Percentiles rank a stretch among this genome's conserved stretches.
Evolutionary conservation across 2,113 vertebrate genomes (phyloP).

Genomic region (Platichthys flesus): DNA sequence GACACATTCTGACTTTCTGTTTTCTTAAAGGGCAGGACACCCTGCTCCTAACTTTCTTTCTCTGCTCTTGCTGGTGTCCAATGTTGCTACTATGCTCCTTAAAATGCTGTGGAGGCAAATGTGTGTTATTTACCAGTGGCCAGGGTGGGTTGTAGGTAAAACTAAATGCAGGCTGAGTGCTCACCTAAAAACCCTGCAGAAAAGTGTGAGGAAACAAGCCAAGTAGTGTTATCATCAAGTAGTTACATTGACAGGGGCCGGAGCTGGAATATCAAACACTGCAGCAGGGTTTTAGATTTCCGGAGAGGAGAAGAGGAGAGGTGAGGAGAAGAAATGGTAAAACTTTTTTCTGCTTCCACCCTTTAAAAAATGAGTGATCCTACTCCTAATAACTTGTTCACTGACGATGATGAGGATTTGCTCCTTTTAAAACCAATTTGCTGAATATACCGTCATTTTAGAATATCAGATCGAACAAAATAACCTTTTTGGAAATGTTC

Average conservation of each 20-base stretch:
- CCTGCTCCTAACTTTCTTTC: neutral
- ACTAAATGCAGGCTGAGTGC: constrained; percentile 34
- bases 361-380: neutral
- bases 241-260: constrained; percentile 20
- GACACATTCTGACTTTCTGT: constrained; percentile 45
- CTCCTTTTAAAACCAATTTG: neutral
- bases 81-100: constrained; percentile 19
- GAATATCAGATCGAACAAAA: neutral
- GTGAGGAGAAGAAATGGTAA: neutral
- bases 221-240: constrained; percentile 46
- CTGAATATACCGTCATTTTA: neutral
- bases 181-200: constrained; percentile 25
- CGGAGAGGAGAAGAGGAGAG: neutral
- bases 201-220: constrained; percentile 34
- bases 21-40: constrained; percentile 19
- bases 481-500: neutral
- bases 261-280: constrained; percentile 40
- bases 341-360: neutral
- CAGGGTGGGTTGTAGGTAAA: constrained; percentile 25
- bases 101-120: constrained; percentile 32
- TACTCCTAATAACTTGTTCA: neutral
- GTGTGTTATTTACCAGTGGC: constrained; percentile 36
- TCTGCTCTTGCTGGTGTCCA: constrained; percentile 24
- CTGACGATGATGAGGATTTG: neutral
- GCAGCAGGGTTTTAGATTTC: constrained; percentile 12